Base-by-base conservation (phyloP, 2,888 invertebrate species). In the Melieria picta region DNA sequence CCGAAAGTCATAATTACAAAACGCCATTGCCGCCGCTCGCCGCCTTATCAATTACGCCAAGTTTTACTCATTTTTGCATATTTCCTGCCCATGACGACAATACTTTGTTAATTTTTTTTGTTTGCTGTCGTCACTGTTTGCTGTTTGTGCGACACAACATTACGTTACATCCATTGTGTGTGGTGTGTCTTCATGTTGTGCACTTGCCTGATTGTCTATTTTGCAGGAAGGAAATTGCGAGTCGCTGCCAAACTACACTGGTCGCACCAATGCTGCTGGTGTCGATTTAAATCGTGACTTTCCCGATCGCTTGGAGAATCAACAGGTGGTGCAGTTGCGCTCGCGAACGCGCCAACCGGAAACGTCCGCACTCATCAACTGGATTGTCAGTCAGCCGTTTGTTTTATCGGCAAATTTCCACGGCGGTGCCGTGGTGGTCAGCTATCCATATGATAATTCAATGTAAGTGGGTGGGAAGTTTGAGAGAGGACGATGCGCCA, bases 361-460 rank as follows among this genome's bases (percentile, higher is more conserved):
- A 89, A 97, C 97, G 0, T 84, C 90, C 11, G 95, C 96, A 4
- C 88, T 97, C 79, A 97, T 97, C 90, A 90, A 91, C 57, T 98
- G 97, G 97, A 93, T 98, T 60, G 88, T 92, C 69, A 90, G 91
- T 10, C 91, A 93, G 80, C 96, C 95, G 69, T 98, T 98, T 85
- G 97, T 97, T 48, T 88, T 98, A 64, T 98, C 97, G 0, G 97
- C 94, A 3, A 98, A 98, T 87, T 89, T 98, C 64, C 98, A 98
- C 84, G 98, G 97, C n/a, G 98, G 98, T 4, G 96, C 98, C 50
- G 90, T 99, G 1, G 99, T 99, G 2, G 98, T 98, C 66, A 99
- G 98, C 86, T 99, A 98, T 88, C 99, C 99, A 0, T 99, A 91
- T 83, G 98, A 97, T 87, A 93, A 96, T 85, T 92, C 93, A 13